Evolutionary conservation across 1,140 invertebrate genomes (phyloP).

Genomic region (Zeugodacus cucurbitae): DNA sequence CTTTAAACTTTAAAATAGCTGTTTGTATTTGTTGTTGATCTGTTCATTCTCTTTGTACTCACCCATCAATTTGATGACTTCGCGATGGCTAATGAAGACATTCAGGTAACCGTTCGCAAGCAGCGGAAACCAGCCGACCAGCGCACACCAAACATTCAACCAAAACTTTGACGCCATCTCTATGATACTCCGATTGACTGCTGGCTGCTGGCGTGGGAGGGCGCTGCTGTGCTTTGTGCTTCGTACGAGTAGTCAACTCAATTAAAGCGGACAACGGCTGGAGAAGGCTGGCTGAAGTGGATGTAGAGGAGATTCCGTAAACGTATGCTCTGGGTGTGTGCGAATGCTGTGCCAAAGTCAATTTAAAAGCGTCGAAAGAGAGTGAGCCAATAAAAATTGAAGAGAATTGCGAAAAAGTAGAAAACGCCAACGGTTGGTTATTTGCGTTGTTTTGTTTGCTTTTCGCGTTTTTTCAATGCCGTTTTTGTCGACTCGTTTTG

Average conservation of each 20-base stretch:
- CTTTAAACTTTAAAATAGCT: too few species aligned
- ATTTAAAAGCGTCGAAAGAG: neutral
- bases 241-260: neutral
- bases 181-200: neutral
- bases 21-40: neutral
- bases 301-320: neutral
- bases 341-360: constrained; percentile 31
- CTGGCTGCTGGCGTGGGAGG: neutral
- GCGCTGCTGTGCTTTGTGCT: neutral
- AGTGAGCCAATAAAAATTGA: constrained; percentile 25
- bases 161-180: constrained; percentile 43
- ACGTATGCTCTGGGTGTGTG: neutral
- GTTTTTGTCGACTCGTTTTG: neutral
- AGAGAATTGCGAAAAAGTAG: neutral
- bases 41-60: constrained; percentile 55
- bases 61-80: constrained; percentile 82
- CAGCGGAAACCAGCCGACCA: constrained; percentile 51
- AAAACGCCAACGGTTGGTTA: neutral
- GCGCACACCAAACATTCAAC: constrained; percentile 44
- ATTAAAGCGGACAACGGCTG: neutral
- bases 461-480: constrained; percentile 14
- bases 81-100: constrained; percentile 80
- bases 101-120: constrained; percentile 73
- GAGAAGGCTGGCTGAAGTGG: neutral
- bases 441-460: constrained; percentile 34